Conservation (phyloP, 2,113 vertebrate species). For the Psittacula cyanocephala region DNA sequence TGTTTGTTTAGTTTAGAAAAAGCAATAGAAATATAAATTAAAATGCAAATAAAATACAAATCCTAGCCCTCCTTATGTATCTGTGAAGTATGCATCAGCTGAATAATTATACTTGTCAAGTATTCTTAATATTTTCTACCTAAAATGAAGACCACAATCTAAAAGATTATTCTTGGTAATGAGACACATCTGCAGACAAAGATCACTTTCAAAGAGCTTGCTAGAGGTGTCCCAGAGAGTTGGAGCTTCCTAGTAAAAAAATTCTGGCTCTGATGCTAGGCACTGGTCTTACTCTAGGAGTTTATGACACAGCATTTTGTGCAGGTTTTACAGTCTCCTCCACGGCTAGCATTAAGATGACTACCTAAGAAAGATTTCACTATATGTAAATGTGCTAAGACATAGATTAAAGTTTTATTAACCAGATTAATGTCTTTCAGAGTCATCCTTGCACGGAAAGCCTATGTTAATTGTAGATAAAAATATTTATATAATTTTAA, state of each 20-base stretch:
- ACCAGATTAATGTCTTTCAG: background rate
- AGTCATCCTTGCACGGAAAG: background rate
- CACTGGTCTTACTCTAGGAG: background rate
- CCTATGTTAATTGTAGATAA: background rate
- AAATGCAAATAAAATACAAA: slow-evolving; percentile 9
- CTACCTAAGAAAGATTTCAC: background rate
- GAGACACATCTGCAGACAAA: background rate
- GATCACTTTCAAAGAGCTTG: background rate
- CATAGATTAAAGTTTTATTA: slow-evolving; percentile 48
- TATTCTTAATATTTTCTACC: background rate
- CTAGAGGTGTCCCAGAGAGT: background rate
- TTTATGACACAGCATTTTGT: background rate
- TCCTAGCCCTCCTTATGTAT: background rate
- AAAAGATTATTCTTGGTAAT: background rate
- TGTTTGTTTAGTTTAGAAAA: background rate
- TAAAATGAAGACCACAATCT: background rate
- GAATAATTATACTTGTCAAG: background rate
- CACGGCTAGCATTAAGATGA: background rate
- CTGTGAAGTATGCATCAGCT: background rate
- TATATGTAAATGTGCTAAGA: background rate
- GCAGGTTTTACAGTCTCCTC: background rate
- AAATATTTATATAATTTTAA: slow-evolving; percentile 13
- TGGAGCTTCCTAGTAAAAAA: background rate
- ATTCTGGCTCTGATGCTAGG: background rate
- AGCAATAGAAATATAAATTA: background rate